Base-by-base conservation (phyloP, 2,888 invertebrate genomes). In the Mesorhabditis belari region DNA sequence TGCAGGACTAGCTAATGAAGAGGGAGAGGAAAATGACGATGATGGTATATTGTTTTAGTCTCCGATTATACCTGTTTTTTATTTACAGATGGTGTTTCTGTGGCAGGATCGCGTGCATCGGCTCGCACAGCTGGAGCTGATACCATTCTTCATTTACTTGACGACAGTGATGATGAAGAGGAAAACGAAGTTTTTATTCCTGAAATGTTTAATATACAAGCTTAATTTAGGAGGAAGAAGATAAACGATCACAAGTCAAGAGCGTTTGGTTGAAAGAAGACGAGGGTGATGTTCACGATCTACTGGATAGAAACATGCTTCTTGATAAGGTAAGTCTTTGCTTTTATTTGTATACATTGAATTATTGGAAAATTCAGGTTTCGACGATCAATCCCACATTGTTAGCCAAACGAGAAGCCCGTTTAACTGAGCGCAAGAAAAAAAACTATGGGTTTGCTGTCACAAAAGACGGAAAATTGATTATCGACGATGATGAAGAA, bases 61-160 rank as follows among this genome's bases (percentile, higher is more conserved):
- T n/a, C n/a, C n/a, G n/a, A n/a, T n/a, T n/a, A n/a, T n/a, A n/a
- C n/a, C n/a, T n/a, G n/a, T n/a, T n/a, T n/a, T n/a, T n/a, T n/a
- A n/a, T n/a, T n/a, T n/a, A n/a, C n/a, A n/a, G n/a, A n/a, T n/a
- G n/a, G n/a, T n/a, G n/a, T n/a, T n/a, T n/a, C 62, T 2, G 62
- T 63, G 57, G 65, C 66, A 27, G 66, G 67, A 12, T 74, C 74
- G 6, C 58, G 66, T 6, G 61, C 65, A 19, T 66, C 68, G 6
- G 66, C 73, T 23, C 60, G 65, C 52, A 76, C 77, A 1, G 75
- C 74, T 12, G 73, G 73, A 44, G 76, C 77, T 29, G 77, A 77
- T 57, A 77, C 77, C 4, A 77, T 77, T 50, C 65, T 74, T 29
- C 71, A 74, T 25, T 64, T 77, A 49, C 63, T 77, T 24, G 76